These are phyloP conservation scores for Cryptus armator DNA, from an alignment of 2,888 invertebrate species.

Conservation along the genomic window DNA sequence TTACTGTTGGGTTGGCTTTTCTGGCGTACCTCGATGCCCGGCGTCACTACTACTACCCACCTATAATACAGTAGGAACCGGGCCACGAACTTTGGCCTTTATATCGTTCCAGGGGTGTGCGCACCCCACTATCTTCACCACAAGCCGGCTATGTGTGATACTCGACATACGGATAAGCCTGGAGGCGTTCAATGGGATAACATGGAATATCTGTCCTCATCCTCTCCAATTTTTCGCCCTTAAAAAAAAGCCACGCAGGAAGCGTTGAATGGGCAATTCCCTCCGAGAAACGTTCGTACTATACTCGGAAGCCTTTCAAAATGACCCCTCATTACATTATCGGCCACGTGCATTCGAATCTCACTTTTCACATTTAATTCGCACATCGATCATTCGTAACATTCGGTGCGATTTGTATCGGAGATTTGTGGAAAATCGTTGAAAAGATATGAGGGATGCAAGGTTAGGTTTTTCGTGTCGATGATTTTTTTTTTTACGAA, in stretches of 20 bases:
- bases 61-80: constrained; percentile 61
- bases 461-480: background rate
- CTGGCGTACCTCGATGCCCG: constrained; percentile 13
- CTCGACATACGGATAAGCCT: constrained; percentile 31
- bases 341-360: too few species aligned
- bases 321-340: background rate
- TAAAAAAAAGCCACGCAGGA: background rate
- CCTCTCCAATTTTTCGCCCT: background rate
- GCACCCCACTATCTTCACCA: constrained; percentile 31
- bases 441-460: background rate
- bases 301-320: background rate
- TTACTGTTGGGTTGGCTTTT: constrained; percentile 32
- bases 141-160: constrained; percentile 29
- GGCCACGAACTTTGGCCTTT: constrained; percentile 78
- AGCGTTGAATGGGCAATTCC: background rate
- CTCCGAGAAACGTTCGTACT: background rate
- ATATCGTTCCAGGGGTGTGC: constrained; percentile 61
- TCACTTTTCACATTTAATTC: too few species aligned
- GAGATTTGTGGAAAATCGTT: background rate
- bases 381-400: too few species aligned
- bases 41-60: constrained; percentile 15
- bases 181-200: constrained; percentile 60
- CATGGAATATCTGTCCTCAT: constrained; percentile 17
- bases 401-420: background rate
- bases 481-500: too few species aligned